Conservation (phyloP, 2,797 vertebrate species). For the Ataeniobius toweri region DNA sequence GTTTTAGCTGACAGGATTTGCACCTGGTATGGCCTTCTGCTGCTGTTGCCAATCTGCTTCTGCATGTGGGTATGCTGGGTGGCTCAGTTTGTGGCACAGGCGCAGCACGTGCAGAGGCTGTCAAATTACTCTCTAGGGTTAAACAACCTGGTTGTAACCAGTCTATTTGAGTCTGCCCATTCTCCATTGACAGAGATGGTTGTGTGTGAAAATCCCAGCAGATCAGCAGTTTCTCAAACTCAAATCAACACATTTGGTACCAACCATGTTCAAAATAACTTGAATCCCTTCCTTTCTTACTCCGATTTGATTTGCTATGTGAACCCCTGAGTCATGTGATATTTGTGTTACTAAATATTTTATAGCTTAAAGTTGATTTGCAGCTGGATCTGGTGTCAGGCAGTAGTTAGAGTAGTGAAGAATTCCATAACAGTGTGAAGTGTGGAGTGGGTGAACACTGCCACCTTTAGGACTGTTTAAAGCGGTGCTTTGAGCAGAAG, state of each 20-base stretch:
- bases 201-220: too few relatives aligned
- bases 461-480: neutral
- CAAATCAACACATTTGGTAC: too few relatives aligned
- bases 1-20: too few relatives aligned
- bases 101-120: too few relatives aligned
- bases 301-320: neutral
- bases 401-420: neutral
- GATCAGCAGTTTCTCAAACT: neutral
- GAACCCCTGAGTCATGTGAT: neutral
- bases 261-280: neutral
- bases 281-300: neutral
- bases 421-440: neutral
- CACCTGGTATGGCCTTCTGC: too few relatives aligned
- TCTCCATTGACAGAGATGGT: too few relatives aligned
- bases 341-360: neutral
- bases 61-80: too few relatives aligned
- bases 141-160: too few relatives aligned
- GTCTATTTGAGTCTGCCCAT: too few relatives aligned
- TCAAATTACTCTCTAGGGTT: too few relatives aligned
- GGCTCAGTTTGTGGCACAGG: too few relatives aligned
- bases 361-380: neutral
- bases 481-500: constrained; percentile 19
- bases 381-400: neutral
- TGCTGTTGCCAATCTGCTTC: too few relatives aligned
- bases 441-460: neutral